Evolutionary conservation across 2,113 vertebrate genomes (phyloP).

Genomic region (Nothocercus nigrocapillus): DNA sequence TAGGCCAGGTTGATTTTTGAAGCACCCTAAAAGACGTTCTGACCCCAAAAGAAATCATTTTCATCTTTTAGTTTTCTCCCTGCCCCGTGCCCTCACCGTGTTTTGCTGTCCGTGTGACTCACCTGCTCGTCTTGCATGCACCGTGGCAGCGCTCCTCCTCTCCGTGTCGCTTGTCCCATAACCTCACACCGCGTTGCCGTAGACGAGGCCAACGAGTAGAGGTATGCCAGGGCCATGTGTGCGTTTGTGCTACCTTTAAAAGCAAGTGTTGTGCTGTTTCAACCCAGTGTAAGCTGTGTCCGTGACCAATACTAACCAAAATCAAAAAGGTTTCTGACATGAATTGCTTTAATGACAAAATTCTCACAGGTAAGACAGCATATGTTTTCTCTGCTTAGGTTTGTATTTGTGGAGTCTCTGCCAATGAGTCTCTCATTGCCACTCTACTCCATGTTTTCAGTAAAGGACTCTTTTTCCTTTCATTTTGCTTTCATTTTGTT

Average conservation of each 20-base stretch:
- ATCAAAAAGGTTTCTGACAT: neutral
- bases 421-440: conserved; percentile 29
- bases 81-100: conserved; percentile 16
- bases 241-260: conserved; percentile 17
- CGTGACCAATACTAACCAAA: conserved; percentile 12
- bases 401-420: neutral
- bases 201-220: neutral
- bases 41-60: neutral
- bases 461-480: neutral
- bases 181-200: conserved; percentile 31
- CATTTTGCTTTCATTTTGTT: neutral
- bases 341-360: conserved; percentile 49
- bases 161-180: conserved; percentile 63
- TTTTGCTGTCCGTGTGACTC: conserved; percentile 57
- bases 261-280: conserved; percentile 26
- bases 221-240: neutral
- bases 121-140: conserved; percentile 78
- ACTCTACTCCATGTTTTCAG: neutral
- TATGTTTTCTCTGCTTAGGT: conserved; percentile 21
- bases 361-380: conserved; percentile 68
- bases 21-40: conserved; percentile 47
- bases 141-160: conserved; percentile 30
- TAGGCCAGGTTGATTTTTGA: conserved; percentile 64
- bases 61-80: conserved; percentile 26
- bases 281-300: conserved; percentile 30